A percentile compares a stretch with the other conserved stretches of the same genome.
phyloP scores from a whole-genome alignment of 2,888 invertebrate genomes.

The Thysanoteuthis rhombus region DNA sequence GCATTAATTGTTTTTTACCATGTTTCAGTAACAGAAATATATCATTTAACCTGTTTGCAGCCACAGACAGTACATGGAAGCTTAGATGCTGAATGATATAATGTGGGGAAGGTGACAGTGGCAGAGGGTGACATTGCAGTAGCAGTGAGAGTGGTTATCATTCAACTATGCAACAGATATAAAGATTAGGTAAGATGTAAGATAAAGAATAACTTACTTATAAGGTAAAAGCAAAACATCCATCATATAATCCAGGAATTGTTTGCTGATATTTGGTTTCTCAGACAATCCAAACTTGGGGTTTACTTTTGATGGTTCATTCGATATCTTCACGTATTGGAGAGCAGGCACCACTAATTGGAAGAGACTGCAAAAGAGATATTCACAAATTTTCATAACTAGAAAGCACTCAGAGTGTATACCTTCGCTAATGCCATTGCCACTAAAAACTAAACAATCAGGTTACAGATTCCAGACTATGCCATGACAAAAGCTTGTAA shows the following conservation, averaged over 20 bases:
- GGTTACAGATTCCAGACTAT: no score
- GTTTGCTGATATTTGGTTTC: constrained; percentile 75
- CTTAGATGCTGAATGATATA: no score
- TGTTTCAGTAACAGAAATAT: not conserved
- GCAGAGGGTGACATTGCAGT: not conserved
- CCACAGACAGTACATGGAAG: no score
- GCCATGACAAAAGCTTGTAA: no score
- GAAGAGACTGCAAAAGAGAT: constrained; percentile 74
- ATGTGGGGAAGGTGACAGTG: no score
- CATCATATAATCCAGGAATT: constrained; percentile 81
- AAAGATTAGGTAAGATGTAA: not conserved
- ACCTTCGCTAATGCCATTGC: no score
- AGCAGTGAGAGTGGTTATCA: not conserved
- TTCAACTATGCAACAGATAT: not conserved
- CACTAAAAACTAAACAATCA: no score
- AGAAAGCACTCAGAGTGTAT: no score
- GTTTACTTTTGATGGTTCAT: constrained; percentile 75
- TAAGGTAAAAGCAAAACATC: constrained; percentile 88
- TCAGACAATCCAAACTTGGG: constrained; percentile 77
- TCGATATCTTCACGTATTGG: constrained; percentile 77
- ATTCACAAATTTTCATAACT: not conserved
- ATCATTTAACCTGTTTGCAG: not conserved
- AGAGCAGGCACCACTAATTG: constrained; percentile 83
- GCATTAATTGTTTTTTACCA: not conserved
- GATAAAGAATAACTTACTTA: constrained; percentile 73